Conservation (phyloP, 2,113 vertebrate species). For the Craseonycteris thonglongyai region DNA sequence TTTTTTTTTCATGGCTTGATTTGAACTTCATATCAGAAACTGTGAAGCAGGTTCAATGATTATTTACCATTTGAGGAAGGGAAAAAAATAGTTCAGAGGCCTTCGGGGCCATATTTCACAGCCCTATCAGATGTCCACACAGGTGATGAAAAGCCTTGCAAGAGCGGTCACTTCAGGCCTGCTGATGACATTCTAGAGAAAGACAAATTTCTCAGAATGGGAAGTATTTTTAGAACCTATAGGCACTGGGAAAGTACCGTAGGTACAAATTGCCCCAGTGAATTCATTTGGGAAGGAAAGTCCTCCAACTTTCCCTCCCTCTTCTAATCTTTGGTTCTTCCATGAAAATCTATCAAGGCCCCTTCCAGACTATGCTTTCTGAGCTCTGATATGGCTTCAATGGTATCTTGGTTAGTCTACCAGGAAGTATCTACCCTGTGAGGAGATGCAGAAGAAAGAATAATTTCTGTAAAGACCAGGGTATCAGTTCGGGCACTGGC, state of each 20-base stretch:
- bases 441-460: neutral
- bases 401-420: neutral
- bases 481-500: neutral
- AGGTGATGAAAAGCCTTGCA: constrained; percentile 49
- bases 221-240: neutral
- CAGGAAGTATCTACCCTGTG: neutral
- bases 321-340: neutral
- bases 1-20: constrained; percentile 29
- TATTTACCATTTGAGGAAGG: constrained; percentile 47
- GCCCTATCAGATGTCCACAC: constrained; percentile 9
- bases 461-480: neutral
- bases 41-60: constrained; percentile 39
- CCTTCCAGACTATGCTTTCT: neutral
- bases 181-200: neutral
- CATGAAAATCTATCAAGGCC: neutral
- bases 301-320: neutral
- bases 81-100: constrained; percentile 46
- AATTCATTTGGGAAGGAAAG: neutral
- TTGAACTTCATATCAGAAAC: constrained; percentile 65
- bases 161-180: neutral
- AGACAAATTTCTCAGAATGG: neutral
- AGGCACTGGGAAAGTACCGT: neutral
- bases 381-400: neutral
- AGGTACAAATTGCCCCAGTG: neutral
- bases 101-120: constrained; percentile 59